A percentile compares a stretch with the other conserved stretches of the same genome.
Evolutionary conservation across 2,113 vertebrate genomes (phyloP).

Genomic region (Oncorhynchus nerka): DNA sequence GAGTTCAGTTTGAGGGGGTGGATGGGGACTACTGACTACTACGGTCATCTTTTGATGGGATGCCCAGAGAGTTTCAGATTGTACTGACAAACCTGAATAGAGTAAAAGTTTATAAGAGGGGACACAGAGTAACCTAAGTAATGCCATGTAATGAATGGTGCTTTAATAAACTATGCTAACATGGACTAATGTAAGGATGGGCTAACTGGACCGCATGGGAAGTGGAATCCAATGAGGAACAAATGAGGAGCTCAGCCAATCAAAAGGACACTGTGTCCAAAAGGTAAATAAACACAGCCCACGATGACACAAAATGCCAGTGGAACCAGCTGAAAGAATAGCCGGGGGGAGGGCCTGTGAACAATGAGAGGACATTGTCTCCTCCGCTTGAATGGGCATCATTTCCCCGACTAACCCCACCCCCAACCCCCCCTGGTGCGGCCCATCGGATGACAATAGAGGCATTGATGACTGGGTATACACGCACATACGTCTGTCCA

Average conservation of each 20-base stretch:
- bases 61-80: not conserved
- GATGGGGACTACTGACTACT: not conserved
- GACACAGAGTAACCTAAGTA: not conserved
- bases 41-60: not conserved
- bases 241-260: not conserved
- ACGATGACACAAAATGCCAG: too few species aligned
- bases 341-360: not conserved
- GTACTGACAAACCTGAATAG: too few species aligned
- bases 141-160: not conserved
- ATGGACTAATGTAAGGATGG: not conserved
- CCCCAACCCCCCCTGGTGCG: not conserved
- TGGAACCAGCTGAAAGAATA: not conserved
- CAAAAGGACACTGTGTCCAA: not conserved
- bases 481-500: not conserved
- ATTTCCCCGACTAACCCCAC: not conserved
- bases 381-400: conserved; percentile 13
- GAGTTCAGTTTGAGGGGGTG: conserved; percentile 1
- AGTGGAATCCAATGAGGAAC: conserved; percentile 3
- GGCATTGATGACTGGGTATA: not conserved
- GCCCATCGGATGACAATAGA: conserved; percentile 14
- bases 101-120: not conserved
- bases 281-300: not conserved
- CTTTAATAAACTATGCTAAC: not conserved
- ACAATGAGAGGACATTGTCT: conserved; percentile 25
- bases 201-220: not conserved